phyloP scores from a whole-genome alignment of 2,113 vertebrate species.

The Rhinichthys klamathensis region DNA sequence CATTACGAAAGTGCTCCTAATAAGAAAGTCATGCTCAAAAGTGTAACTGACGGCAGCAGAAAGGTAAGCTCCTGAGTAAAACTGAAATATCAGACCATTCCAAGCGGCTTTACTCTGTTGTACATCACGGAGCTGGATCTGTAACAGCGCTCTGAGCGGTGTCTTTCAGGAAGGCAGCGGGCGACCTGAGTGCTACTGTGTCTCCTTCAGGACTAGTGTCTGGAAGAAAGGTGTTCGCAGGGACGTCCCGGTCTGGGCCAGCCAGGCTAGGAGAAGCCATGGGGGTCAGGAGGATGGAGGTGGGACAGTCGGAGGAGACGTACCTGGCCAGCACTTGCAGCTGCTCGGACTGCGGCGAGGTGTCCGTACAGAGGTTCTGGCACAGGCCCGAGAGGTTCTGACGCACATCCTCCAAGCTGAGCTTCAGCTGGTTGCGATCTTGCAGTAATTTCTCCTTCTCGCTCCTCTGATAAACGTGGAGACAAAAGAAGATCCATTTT shows the following conservation, averaged over 20 bases:
- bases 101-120: background rate
- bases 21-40: slow-evolving; percentile 39
- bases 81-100: background rate
- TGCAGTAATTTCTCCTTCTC: slow-evolving; percentile 88
- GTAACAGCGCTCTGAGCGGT: slow-evolving; percentile 2
- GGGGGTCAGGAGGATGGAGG: slow-evolving; percentile 74
- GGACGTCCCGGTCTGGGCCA: slow-evolving; percentile 59
- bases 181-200: background rate
- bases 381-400: slow-evolving; percentile 88
- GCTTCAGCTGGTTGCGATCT: slow-evolving; percentile 85
- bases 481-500: background rate
- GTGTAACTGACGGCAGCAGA: slow-evolving; percentile 10
- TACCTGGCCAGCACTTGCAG: slow-evolving; percentile 86
- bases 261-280: slow-evolving; percentile 64
- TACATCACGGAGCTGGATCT: background rate
- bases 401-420: slow-evolving; percentile 85
- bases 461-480: slow-evolving; percentile 76
- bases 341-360: slow-evolving; percentile 82
- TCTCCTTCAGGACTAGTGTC: slow-evolving; percentile 32
- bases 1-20: slow-evolving; percentile 32
- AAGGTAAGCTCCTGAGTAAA: slow-evolving; percentile 42
- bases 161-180: slow-evolving; percentile 26
- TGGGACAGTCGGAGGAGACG: slow-evolving; percentile 80
- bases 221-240: slow-evolving; percentile 60
- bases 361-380: slow-evolving; percentile 84